These are phyloP conservation scores for Diachasma alloeum DNA, from an alignment of 1,140 invertebrate genomes.

Conservation along the genomic window DNA sequence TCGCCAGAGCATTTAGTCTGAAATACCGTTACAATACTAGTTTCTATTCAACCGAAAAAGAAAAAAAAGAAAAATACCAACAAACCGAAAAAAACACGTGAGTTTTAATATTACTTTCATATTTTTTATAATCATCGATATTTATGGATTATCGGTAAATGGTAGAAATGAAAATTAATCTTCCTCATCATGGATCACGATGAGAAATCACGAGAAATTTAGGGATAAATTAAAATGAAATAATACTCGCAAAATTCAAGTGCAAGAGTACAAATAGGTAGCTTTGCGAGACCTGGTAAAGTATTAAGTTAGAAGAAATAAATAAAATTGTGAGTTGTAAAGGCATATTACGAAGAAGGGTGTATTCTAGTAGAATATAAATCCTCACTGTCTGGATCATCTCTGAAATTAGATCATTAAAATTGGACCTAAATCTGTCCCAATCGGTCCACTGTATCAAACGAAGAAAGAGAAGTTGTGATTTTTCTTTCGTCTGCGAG, in stretches of 20 bases:
- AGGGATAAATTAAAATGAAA: constrained; percentile 2
- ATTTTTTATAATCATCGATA: background rate
- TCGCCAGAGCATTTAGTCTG: background rate
- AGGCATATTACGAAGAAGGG: constrained; percentile 50
- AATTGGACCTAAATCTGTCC: constrained; percentile 1
- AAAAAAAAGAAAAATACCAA: background rate
- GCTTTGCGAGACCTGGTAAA: constrained; percentile 52
- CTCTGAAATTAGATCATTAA: background rate
- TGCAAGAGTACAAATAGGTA: constrained; percentile 50
- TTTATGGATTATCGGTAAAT: background rate
- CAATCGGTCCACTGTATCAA: background rate
- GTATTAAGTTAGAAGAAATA: constrained; percentile 36
- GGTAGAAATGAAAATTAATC: background rate
- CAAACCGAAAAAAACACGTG: background rate
- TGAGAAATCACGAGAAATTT: background rate
- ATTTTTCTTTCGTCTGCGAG: constrained; percentile 11
- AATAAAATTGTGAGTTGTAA: constrained; percentile 48
- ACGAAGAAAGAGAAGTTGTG: background rate
- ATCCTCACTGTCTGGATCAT: constrained; percentile 4
- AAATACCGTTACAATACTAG: background rate
- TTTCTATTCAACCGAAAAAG: background rate
- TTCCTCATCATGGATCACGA: background rate
- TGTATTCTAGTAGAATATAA: constrained; percentile 46
- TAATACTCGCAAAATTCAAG: constrained; percentile 32
- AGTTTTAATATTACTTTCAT: background rate